These are phyloP conservation scores for Ataeniobius toweri DNA, from an alignment of 2,797 vertebrate genomes.

Conservation along the genomic window DNA sequence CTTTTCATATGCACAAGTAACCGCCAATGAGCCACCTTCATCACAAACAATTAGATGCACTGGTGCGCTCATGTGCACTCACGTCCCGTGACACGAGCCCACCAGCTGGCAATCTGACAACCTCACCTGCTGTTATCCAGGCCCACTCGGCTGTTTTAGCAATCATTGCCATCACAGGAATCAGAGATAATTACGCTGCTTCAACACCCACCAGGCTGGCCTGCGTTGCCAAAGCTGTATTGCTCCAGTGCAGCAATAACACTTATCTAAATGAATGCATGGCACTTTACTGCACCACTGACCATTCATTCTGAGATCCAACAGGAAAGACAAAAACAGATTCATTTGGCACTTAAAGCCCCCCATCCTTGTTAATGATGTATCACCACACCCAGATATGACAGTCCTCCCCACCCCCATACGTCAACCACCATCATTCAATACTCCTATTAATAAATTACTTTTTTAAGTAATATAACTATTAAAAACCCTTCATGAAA, in stretches of 20 bases:
- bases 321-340: constrained; percentile 87
- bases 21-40: constrained; percentile 5
- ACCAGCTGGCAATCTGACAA: constrained; percentile 55
- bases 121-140: constrained; percentile 68
- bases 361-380: constrained; percentile 71
- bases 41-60: constrained; percentile 8
- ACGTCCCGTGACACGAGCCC: constrained; percentile 29
- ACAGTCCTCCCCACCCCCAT: not conserved
- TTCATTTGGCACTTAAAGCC: constrained; percentile 88
- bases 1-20: constrained; percentile 32
- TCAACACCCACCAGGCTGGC: constrained; percentile 68
- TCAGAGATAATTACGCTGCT: constrained; percentile 81
- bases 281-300: constrained; percentile 89
- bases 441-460: constrained; percentile 33
- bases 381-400: constrained; percentile 50
- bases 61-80: constrained; percentile 32
- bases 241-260: constrained; percentile 74
- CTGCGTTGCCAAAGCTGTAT: constrained; percentile 55
- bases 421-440: constrained; percentile 46
- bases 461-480: constrained; percentile 33
- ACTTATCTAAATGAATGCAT: constrained; percentile 89
- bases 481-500: constrained; percentile 20
- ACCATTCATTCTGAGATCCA: constrained; percentile 89
- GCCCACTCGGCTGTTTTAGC: constrained; percentile 68
- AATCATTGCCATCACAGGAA: constrained; percentile 76